Evolutionary conservation across 2,797 vertebrate genomes (phyloP), one percentile per base, ranked within the genome.

Genomic region (Diplodus puntazzo): DNA sequence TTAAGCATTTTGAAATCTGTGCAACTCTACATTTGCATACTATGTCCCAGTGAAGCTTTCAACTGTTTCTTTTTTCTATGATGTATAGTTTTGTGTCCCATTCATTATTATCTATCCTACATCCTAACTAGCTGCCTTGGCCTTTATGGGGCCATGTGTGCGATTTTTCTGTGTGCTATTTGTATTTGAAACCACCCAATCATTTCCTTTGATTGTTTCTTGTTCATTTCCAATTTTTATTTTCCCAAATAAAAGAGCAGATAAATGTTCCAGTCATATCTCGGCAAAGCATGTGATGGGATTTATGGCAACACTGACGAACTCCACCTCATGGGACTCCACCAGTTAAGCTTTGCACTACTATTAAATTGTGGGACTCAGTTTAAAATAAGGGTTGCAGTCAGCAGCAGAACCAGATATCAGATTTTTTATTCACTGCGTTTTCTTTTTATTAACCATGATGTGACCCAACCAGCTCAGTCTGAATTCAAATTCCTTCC

Each of bases 11-110:
- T 58, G 18, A 73, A 77, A 60, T 18, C 3, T 67, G 42, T 61
- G 63, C 74, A 68, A 66, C 60, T 48, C 42, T n/a, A 11, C 23
- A 76, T 75, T 79, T 73, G 45, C 63, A 82, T 73, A 75, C 50
- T 46, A 54, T 34, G 57, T 54, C 60, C 59, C 67, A 18, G n/a
- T 17, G 14, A 76, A 63, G 43, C 43, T 60, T 46, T 39, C 11
- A 11, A 39, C 39, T 11, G 39, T 39, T 10, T 39, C 52, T 30
- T 49, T 14, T 50, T 75, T 78, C 39, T 53, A 43, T 61, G 52
- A 54, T 54, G 13, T n/a, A 17, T 43, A 6, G 16, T 17, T 62
- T 25, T 59, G 39, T 18, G 57, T 58, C 27, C 53, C 57, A 64
- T 49, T 60, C 21, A 49, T 48, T 79, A 2, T 34, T 55, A 64